A percentile compares a stretch with the other conserved stretches of the same genome.
phyloP scores from a whole-genome alignment of 1,140 invertebrate species.

The Zaprionus ghesquierei region DNA sequence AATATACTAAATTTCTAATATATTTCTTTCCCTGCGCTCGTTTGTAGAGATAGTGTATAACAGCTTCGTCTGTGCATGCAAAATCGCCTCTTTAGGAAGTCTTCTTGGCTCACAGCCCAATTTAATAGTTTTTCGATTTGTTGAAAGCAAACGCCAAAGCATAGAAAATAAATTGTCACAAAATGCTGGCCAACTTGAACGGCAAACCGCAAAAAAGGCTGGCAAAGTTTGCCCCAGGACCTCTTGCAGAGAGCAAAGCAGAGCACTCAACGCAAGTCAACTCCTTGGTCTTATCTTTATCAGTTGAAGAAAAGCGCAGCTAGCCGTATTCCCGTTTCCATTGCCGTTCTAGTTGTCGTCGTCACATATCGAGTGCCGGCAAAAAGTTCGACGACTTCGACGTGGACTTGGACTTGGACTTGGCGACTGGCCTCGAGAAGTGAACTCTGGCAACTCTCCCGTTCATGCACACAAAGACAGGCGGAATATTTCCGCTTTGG shows the following conservation, averaged over 20 bases:
- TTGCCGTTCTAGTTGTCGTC: slow-evolving; percentile 31
- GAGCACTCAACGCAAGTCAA: slow-evolving; percentile 55
- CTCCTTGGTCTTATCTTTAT: slow-evolving; percentile 78
- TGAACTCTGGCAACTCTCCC: slow-evolving; percentile 18
- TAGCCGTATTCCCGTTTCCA: slow-evolving; percentile 31
- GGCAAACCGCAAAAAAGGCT: slow-evolving; percentile 21
- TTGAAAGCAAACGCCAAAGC: slow-evolving; percentile 76
- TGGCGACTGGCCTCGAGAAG: slow-evolving; percentile 24
- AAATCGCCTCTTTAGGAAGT: background rate
- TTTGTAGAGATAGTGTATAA: slow-evolving; percentile 7
- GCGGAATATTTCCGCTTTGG: slow-evolving; percentile 27
- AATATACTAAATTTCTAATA: background rate
- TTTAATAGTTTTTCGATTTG: slow-evolving; percentile 81
- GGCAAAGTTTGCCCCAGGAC: slow-evolving; percentile 58
- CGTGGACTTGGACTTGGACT: slow-evolving; percentile 23
- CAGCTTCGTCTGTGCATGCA: background rate
- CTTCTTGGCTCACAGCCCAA: slow-evolving; percentile 69
- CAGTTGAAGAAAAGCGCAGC: slow-evolving; percentile 73
- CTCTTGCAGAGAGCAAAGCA: slow-evolving; percentile 25
- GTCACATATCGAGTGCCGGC: slow-evolving; percentile 64
- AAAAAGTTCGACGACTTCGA: slow-evolving; percentile 70
- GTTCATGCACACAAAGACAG: background rate
- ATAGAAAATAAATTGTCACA: slow-evolving; percentile 79
- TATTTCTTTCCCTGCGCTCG: background rate
- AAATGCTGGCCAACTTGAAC: slow-evolving; percentile 66